Percentiles rank a stretch among this genome's conserved stretches.
These are phyloP conservation scores for Gadus chalcogrammus DNA, from an alignment of 2,113 vertebrate species.

Conservation along the genomic window DNA sequence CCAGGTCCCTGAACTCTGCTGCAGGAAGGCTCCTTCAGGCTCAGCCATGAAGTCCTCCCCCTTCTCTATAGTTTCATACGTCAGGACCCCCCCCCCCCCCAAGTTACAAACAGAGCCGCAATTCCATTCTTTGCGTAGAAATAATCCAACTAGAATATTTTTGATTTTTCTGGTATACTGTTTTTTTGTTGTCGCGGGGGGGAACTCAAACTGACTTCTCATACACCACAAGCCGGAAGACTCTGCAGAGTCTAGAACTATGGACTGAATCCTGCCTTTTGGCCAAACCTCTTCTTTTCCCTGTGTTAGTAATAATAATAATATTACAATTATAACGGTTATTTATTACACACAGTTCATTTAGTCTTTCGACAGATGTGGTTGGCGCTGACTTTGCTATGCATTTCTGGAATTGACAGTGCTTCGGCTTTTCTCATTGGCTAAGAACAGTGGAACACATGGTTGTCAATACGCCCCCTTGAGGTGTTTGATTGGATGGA, in stretches of 20 bases:
- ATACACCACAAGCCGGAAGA: too few relatives aligned
- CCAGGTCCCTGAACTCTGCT: slow-evolving; percentile 88
- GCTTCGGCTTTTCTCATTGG: slow-evolving; percentile 35
- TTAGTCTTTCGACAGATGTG: too few relatives aligned
- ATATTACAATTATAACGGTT: too few relatives aligned
- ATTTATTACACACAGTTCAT: too few relatives aligned
- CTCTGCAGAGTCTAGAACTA: too few relatives aligned
- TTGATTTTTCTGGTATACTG: too few relatives aligned
- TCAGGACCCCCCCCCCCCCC: neutral
- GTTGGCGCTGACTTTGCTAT: too few relatives aligned
- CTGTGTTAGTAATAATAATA: too few relatives aligned
- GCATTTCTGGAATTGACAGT: slow-evolving; percentile 25
- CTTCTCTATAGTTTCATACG: slow-evolving; percentile 22
- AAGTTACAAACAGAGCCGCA: neutral
- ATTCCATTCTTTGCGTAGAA: slow-evolving; percentile 11
- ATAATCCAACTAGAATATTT: neutral
- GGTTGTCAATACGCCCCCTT: slow-evolving; percentile 12
- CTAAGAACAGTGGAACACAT: slow-evolving; percentile 1
- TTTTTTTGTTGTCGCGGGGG: too few relatives aligned
- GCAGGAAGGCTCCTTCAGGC: slow-evolving; percentile 92
- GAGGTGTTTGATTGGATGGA: slow-evolving; percentile 16
- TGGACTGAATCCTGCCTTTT: too few relatives aligned
- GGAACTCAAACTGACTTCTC: too few relatives aligned
- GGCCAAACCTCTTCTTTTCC: too few relatives aligned
- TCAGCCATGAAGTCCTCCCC: slow-evolving; percentile 74